Base-by-base conservation (phyloP, 2,888 invertebrate species). In the Erannis defoliaria region DNA sequence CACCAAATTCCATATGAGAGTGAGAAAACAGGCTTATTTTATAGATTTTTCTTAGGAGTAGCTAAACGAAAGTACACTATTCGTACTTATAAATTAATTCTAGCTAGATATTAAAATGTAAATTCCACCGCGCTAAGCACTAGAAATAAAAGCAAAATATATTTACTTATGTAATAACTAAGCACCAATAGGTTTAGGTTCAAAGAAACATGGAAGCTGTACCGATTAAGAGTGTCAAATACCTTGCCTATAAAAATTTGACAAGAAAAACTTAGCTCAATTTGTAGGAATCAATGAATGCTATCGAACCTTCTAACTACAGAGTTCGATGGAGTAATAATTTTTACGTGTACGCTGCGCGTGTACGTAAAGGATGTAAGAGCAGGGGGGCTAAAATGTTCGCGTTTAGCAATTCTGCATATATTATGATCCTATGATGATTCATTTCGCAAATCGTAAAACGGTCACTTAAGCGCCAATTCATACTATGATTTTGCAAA, bases 31-130 rank as follows among this genome's bases (percentile, higher is more conserved):
- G 77, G 75, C 71, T 73, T 76, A 75, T 72, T 73, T 75, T 82
- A 75, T 68, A 69, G 66, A 74, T 80, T 75, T 78, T 75, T 76
- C 71, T 72, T 78, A 81, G 76, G 61, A 66, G 65, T 73, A 77
- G 66, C 37, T 43, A 35, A 59, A 59, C 21, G 43, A 66, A 68
- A 76, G 83, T 84, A 85, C 82, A 80, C 70, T 81, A 81, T 81
- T 80, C 70, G 81, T 86, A 86, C 82, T 82, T 74, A 21, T 38
- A 54, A 54, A 46, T 58, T 66, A 79, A 66, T 74, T 75, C 76
- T 85, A 83, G 81, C 76, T 82, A 81, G 74, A 73, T 64, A 58
- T 48, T 68, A 79, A 78, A 51, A 54, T 61, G 61, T 68, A 62
- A 66, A 67, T 68, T 61, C 23, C 67, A 63, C 61, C 49, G 64